A percentile compares a stretch with the other conserved stretches of the same genome.
Conservation (phyloP, 2,113 vertebrate genomes). For the Spea multiplicata region DNA sequence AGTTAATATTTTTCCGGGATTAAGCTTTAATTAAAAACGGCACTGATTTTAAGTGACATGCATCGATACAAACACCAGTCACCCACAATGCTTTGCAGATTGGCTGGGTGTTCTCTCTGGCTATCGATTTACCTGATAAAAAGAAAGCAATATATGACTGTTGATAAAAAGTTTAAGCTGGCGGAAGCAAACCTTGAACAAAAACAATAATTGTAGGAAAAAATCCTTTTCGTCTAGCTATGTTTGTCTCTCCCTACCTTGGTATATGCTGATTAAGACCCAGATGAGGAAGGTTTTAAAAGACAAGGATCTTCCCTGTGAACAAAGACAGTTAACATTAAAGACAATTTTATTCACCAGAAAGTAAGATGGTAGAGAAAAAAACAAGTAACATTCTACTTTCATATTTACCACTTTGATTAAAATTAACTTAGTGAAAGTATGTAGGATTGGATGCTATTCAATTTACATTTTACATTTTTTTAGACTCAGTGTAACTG, state of each 20-base stretch:
- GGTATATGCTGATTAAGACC: conserved; percentile 80
- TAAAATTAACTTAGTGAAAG: no score
- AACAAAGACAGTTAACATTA: conserved; percentile 32
- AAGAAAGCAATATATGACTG: conserved; percentile 55
- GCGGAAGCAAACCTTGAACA: conserved; percentile 56
- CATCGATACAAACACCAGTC: conserved; percentile 49
- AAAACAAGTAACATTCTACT: no score
- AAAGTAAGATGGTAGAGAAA: no score
- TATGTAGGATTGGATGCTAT: no score
- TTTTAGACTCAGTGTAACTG: no score
- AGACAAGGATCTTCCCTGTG: conserved; percentile 89
- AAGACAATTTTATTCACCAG: conserved; percentile 6
- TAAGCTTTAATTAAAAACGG: conserved; percentile 70
- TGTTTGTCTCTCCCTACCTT: conserved; percentile 64
- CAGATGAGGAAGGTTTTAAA: conserved; percentile 85
- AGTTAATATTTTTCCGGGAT: conserved; percentile 57
- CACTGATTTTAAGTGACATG: conserved; percentile 54
- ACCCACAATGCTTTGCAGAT: background rate
- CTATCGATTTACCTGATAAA: conserved; percentile 60
- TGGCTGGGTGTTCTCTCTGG: conserved; percentile 49
- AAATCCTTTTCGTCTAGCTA: conserved; percentile 40
- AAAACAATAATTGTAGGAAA: conserved; percentile 56
- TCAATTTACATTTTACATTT: no score
- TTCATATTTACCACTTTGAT: no score
- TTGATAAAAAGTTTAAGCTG: conserved; percentile 56